Percentiles rank a stretch among this genome's conserved stretches.
These are phyloP conservation scores for Parapristionchus giblindavisi DNA, from an alignment of 2,888 invertebrate species.

Conservation along the genomic window DNA sequence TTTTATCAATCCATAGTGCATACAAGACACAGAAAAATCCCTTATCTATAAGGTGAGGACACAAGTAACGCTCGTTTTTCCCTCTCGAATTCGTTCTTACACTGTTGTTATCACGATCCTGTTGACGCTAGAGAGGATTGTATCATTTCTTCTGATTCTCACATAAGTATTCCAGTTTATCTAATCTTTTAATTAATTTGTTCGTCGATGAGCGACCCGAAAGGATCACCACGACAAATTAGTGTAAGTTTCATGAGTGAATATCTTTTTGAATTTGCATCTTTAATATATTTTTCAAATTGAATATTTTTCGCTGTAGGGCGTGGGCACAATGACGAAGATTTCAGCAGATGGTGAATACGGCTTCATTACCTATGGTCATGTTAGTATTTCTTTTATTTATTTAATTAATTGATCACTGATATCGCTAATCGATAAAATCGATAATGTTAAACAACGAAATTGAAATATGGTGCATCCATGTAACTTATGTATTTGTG, in stretches of 20 bases:
- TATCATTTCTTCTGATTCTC: too few relatives aligned
- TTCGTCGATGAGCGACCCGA: constrained; percentile 4
- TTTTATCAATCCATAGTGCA: too few relatives aligned
- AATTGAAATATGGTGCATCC: too few relatives aligned
- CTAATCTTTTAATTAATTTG: too few relatives aligned
- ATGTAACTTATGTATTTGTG: too few relatives aligned
- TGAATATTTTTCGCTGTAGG: background rate
- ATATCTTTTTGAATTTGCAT: background rate
- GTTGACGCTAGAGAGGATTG: too few relatives aligned
- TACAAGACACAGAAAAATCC: too few relatives aligned
- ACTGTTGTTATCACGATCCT: background rate
- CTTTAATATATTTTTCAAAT: background rate
- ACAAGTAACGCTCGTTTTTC: background rate
- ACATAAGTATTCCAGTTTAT: too few relatives aligned
- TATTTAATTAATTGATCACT: background rate
- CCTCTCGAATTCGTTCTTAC: background rate
- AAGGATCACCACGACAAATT: constrained; percentile 13
- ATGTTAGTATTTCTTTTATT: background rate
- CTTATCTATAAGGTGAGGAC: too few relatives aligned
- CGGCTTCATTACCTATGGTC: constrained; percentile 10
- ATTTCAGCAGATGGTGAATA: constrained; percentile 17
- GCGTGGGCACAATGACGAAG: constrained; percentile 13
- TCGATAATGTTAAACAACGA: too few relatives aligned
- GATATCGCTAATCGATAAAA: too few relatives aligned
- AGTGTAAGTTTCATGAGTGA: constrained; percentile 12